These are phyloP conservation scores for Laothoe populi DNA, from an alignment of 2,888 invertebrate genomes.

Conservation along the genomic window DNA sequence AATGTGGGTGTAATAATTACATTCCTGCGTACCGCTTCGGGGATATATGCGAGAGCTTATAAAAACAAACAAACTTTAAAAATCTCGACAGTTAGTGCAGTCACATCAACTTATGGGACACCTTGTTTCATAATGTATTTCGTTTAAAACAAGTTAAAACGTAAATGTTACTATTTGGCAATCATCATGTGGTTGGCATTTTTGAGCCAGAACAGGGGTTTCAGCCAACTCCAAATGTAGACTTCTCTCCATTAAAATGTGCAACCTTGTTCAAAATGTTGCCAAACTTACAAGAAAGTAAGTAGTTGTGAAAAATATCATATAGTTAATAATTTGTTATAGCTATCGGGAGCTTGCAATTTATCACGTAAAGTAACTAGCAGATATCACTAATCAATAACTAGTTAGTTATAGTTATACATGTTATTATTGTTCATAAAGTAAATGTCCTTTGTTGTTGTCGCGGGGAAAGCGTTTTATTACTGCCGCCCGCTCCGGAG, in stretches of 20 bases:
- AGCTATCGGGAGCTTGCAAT: background rate
- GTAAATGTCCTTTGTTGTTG: too few relatives aligned
- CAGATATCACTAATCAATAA: too few relatives aligned
- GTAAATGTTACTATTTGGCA: constrained; percentile 5
- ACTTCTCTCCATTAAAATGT: constrained; percentile 8
- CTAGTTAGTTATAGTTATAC: too few relatives aligned
- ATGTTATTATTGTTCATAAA: too few relatives aligned
- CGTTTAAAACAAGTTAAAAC: background rate
- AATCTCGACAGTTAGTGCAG: too few relatives aligned
- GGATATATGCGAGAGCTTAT: too few relatives aligned
- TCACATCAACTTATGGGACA: background rate
- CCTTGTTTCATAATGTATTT: background rate
- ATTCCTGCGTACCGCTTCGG: too few relatives aligned
- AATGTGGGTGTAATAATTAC: too few relatives aligned
- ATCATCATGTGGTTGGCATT: constrained; percentile 8
- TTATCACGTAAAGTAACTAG: too few relatives aligned
- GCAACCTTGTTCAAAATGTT: background rate
- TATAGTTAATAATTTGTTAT: background rate
- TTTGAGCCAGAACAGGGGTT: background rate
- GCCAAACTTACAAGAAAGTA: background rate
- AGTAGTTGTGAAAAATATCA: background rate
- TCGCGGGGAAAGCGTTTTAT: too few relatives aligned
- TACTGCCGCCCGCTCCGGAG: too few relatives aligned
- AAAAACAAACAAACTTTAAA: too few relatives aligned
- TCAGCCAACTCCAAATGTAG: background rate